phyloP scores from a whole-genome alignment of 2,797 vertebrate genomes.

The Anguilla anguilla region DNA sequence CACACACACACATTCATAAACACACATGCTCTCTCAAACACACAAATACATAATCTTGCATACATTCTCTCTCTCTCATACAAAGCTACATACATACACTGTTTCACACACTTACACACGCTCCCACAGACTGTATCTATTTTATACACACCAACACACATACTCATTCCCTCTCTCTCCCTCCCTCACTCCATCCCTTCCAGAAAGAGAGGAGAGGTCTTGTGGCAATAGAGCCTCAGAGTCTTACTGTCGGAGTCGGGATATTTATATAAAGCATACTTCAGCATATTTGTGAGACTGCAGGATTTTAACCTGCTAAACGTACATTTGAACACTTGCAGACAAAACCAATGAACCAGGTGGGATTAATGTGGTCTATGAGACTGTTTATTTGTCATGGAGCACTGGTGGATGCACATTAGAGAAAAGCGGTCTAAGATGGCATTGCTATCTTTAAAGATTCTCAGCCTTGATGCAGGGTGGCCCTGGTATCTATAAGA shows the following conservation, averaged over 20 bases:
- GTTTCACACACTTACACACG: neutral
- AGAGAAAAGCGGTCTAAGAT: neutral
- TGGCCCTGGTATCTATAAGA: no score
- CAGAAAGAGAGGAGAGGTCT: neutral
- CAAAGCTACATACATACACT: neutral
- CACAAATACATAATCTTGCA: neutral
- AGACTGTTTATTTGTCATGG: neutral
- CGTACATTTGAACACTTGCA: neutral
- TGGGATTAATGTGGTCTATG: neutral
- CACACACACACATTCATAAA: no score
- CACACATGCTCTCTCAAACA: no score
- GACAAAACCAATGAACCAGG: neutral
- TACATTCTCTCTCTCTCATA: neutral
- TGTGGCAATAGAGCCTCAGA: neutral
- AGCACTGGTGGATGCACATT: neutral
- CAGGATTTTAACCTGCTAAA: neutral
- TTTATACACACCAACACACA: neutral
- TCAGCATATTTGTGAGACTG: neutral
- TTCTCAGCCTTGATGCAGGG: neutral
- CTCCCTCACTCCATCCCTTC: slow-evolving; percentile 40
- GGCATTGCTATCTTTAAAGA: neutral
- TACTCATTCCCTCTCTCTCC: slow-evolving; percentile 41
- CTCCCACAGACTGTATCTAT: slow-evolving; percentile 37
- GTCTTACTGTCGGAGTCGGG: neutral
- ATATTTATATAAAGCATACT: neutral